A percentile compares a stretch with the other conserved stretches of the same genome.
These are phyloP conservation scores for Geothlypis trichas DNA, from an alignment of 2,113 vertebrate genomes.

Conservation along the genomic window DNA sequence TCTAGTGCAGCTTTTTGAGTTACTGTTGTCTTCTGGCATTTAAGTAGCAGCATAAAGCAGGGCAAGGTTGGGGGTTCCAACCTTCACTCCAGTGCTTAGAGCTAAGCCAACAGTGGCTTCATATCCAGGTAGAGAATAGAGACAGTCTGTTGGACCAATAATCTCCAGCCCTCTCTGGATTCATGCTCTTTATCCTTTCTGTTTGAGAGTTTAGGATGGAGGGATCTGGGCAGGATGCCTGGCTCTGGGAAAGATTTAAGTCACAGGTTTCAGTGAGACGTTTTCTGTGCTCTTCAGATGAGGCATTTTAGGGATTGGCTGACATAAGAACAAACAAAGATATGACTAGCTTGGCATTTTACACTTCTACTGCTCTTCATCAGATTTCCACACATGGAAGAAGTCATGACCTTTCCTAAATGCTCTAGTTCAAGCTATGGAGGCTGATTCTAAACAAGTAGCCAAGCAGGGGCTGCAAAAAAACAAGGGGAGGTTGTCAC, in stretches of 20 bases:
- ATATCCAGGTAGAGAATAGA: background rate
- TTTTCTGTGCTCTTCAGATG: background rate
- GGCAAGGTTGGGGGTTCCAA: background rate
- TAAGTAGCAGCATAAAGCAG: background rate
- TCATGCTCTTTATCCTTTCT: background rate
- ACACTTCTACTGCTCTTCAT: background rate
- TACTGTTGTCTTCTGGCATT: background rate
- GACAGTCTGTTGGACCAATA: background rate
- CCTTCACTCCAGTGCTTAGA: background rate
- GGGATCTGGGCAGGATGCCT: background rate
- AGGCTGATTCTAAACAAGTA: background rate
- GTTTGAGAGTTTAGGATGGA: background rate
- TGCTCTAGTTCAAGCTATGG: background rate
- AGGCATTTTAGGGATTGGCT: background rate
- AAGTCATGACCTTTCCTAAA: background rate
- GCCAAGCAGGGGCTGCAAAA: background rate
- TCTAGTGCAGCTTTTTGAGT: background rate
- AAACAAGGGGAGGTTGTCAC: background rate
- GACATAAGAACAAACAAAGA: background rate
- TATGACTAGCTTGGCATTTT: background rate
- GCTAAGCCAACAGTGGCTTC: background rate
- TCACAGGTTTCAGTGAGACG: background rate
- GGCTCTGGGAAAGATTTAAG: background rate
- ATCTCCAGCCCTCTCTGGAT: background rate
- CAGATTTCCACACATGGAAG: background rate